Conservation (phyloP, 2,113 vertebrate species). For the Copsychus sechellarum region DNA sequence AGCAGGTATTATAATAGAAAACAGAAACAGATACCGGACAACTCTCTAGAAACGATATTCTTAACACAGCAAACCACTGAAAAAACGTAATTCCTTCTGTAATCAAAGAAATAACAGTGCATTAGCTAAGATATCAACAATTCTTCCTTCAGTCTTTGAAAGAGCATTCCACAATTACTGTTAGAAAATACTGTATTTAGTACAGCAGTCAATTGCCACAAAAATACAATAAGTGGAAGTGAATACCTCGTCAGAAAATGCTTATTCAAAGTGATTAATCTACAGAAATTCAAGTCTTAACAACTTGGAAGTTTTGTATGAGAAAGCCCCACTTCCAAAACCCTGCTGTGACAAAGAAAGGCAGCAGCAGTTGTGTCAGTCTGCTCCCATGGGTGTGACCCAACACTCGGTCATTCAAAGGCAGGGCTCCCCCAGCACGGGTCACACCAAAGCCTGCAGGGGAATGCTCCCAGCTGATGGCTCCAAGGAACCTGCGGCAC, state of each 20-base stretch:
- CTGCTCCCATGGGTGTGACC: fast-evolving
- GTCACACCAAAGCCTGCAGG: neutral
- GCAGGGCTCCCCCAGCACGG: neutral
- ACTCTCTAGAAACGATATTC: neutral
- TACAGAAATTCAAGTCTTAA: neutral
- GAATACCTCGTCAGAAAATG: neutral
- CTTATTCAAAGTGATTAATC: neutral
- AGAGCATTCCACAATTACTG: neutral
- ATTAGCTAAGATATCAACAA: neutral
- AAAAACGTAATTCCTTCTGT: neutral
- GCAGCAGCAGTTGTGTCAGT: neutral
- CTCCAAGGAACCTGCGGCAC: neutral
- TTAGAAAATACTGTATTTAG: neutral
- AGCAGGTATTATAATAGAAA: neutral
- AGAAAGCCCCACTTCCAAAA: neutral
- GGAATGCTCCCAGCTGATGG: neutral
- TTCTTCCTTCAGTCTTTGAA: neutral
- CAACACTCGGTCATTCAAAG: neutral
- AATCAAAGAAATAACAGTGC: neutral
- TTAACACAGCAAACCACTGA: neutral
- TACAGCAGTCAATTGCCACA: neutral
- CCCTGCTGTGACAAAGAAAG: neutral
- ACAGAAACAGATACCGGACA: neutral
- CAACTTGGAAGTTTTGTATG: neutral
- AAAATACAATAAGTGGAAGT: neutral